A percentile compares a stretch with the other conserved stretches of the same genome.
phyloP scores from a whole-genome alignment of 2,888 invertebrate genomes.

The Odontomyia ornata region DNA sequence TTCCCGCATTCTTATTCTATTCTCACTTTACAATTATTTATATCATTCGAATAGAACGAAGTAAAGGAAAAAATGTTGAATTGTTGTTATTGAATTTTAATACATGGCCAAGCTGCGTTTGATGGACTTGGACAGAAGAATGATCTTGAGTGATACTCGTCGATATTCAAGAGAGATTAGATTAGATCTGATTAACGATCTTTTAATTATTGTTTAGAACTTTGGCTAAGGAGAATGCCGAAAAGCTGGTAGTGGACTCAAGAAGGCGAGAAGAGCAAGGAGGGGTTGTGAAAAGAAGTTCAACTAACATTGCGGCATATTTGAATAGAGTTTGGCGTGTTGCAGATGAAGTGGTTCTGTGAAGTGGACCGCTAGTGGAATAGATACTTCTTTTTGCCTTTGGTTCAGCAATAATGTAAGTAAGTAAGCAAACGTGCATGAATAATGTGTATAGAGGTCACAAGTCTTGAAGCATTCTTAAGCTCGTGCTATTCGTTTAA shows the following conservation, averaged over 20 bases:
- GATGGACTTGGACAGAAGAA: slow-evolving; percentile 22
- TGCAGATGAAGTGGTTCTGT: slow-evolving; percentile 18
- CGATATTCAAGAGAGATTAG: slow-evolving; percentile 44
- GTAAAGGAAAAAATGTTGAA: slow-evolving; percentile 13
- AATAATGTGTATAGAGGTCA: slow-evolving; percentile 3
- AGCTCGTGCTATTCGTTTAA: slow-evolving; percentile 43
- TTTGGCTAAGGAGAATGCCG: not conserved
- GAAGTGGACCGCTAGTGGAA: slow-evolving; percentile 18
- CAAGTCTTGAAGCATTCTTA: slow-evolving; percentile 30
- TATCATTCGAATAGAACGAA: not conserved
- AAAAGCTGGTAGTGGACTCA: not conserved
- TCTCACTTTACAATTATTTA: slow-evolving; percentile 28
- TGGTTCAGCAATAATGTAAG: slow-evolving; percentile 22
- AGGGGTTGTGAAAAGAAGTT: not conserved
- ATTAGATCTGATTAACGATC: slow-evolving; percentile 45
- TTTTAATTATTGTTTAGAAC: slow-evolving; percentile 42
- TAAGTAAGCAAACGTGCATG: slow-evolving; percentile 23
- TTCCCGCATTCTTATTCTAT: not conserved
- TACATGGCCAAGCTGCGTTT: slow-evolving; percentile 14
- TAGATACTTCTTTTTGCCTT: not conserved
- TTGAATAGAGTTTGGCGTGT: slow-evolving; percentile 23
- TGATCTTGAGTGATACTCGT: slow-evolving; percentile 44
- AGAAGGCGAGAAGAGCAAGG: not conserved
- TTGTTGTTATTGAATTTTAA: slow-evolving; percentile 37
- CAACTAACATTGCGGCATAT: slow-evolving; percentile 16